A percentile compares a stretch with the other conserved stretches of the same genome.
phyloP scores from a whole-genome alignment of 2,797 vertebrate genomes.

The Rhadinocentrus ornatus region DNA sequence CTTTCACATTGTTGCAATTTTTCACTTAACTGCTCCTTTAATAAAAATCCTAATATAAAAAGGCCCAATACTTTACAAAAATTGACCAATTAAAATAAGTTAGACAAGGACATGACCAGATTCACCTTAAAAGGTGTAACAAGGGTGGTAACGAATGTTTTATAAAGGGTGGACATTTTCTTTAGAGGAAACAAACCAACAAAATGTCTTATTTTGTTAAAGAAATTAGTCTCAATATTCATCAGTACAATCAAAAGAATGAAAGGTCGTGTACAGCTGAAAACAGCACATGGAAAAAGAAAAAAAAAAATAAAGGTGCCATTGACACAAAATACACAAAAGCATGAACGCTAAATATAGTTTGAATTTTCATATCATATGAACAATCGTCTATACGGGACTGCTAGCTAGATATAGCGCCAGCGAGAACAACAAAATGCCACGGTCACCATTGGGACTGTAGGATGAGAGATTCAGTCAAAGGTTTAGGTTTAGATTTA shows the following conservation, averaged over 20 bases:
- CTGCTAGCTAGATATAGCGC: constrained; percentile 69
- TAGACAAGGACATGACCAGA: constrained; percentile 52
- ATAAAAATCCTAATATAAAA: constrained; percentile 56
- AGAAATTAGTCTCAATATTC: constrained; percentile 73
- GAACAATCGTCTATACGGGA: constrained; percentile 74
- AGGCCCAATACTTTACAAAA: constrained; percentile 49
- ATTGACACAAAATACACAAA: constrained; percentile 71
- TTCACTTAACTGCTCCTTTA: constrained; percentile 58
- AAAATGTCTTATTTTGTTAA: constrained; percentile 48
- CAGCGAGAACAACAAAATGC: constrained; percentile 68
- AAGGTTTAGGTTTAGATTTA: constrained; percentile 64
- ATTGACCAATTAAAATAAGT: constrained; percentile 73
- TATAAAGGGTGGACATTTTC: constrained; percentile 37
- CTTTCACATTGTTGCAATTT: constrained; percentile 64
- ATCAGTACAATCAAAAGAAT: constrained; percentile 74
- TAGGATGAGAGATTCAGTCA: constrained; percentile 68
- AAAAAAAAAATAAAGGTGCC: constrained; percentile 75
- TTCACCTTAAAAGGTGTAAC: constrained; percentile 43
- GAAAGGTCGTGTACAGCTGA: constrained; percentile 65
- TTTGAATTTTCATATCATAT: constrained; percentile 74
- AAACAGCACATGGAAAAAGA: constrained; percentile 64
- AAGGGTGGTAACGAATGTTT: constrained; percentile 32
- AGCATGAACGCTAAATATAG: constrained; percentile 75
- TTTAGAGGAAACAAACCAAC: constrained; percentile 45
- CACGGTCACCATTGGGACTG: constrained; percentile 67